These are phyloP conservation scores for Taxidea taxus DNA, from an alignment of 2,113 vertebrate genomes.

Conservation along the genomic window DNA sequence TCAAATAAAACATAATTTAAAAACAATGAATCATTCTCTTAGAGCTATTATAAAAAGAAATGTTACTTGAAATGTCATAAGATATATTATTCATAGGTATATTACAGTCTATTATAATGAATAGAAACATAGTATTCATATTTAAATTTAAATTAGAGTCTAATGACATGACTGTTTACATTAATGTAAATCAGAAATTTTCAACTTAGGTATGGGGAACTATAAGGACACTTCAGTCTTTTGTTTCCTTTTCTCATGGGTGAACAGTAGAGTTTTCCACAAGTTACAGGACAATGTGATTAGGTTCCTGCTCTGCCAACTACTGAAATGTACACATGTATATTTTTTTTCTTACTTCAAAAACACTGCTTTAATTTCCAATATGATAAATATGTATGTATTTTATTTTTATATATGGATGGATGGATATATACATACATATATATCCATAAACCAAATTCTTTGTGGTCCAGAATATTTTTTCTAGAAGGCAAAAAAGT, in stretches of 20 bases:
- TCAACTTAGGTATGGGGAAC: not conserved
- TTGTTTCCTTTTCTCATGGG: not conserved
- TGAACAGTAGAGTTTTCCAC: not conserved
- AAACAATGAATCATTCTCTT: not conserved
- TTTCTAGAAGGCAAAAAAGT: not conserved
- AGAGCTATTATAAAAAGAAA: not conserved
- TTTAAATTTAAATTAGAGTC: not conserved
- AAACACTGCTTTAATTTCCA: not conserved
- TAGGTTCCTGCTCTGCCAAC: not conserved
- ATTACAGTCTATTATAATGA: not conserved
- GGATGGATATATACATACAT: too few species aligned
- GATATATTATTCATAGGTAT: not conserved
- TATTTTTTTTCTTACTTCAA: not conserved
- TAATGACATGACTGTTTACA: not conserved
- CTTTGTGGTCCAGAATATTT: not conserved
- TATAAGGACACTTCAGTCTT: not conserved
- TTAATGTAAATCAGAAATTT: not conserved
- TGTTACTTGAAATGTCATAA: not conserved
- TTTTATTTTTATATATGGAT: too few species aligned
- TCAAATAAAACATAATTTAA: not conserved
- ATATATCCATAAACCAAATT: not conserved
- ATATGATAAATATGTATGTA: not conserved
- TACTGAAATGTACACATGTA: not conserved
- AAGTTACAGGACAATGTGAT: not conserved
- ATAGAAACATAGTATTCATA: not conserved